Base-by-base conservation (phyloP, 2,797 vertebrate species). In the Gallinago nigripennis region DNA sequence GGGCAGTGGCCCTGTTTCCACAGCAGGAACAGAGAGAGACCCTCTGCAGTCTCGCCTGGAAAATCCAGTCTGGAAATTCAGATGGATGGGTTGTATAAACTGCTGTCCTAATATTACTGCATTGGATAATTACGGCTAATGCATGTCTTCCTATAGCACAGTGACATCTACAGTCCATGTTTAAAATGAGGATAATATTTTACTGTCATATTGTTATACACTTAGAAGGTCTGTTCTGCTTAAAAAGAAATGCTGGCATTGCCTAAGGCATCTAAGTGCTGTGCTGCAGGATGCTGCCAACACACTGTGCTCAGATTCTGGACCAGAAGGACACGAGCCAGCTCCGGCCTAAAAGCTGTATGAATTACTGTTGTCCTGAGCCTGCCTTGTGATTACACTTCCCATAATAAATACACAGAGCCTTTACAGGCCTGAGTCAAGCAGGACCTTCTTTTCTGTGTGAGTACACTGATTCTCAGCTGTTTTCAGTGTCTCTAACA, bases 101-200 rank as follows among this genome's bases (percentile, higher is more conserved):
- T 68, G 57, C 45, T 60, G 39, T 86, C 28, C 64, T 82, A 43
- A 25, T 84, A 53, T 51, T 63, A 33, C 41, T 54, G 86, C 88
- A 41, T 23, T 80, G 72, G 82, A 12, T 94, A 82, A 86, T 87
- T 80, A 51, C 27, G 57, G 64, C 18, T 86, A 80, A 68, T 54
- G 41, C 68, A n/a, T 27, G 24, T 95, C 89, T 95, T 92, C 78
- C 86, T 95, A 78, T 83, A 76, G 78, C 76, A 95, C 88, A 96
- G 94, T 96, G 96, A 96, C 96, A 97, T 85, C 96, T 97, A 95
- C 86, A 95, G 92, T 81, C 86, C 82, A 8, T 61, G 57, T 65
- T 92, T 94, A 82, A 93, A 96, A 94, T 0, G 3, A 79, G 9
- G 39, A 17, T n/a, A 72, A 15, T 66, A 48, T 63, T 66, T 86